Evolutionary conservation across 2,797 vertebrate species (phyloP), one percentile per base, ranked within the genome.

Genomic region (Syngnathus rostellatus): DNA sequence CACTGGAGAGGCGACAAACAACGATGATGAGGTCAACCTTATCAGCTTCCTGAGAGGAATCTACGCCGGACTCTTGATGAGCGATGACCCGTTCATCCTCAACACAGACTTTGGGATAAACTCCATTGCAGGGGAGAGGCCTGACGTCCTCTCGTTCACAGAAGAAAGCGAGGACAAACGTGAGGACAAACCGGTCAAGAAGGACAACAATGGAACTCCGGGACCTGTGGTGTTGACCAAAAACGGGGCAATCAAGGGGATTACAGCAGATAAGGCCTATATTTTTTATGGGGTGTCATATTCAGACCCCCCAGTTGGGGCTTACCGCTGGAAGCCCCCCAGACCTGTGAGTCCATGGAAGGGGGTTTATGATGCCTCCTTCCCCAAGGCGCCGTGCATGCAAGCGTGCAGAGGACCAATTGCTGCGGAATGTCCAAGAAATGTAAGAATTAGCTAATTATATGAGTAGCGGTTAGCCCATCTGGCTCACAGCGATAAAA

Each of bases 261-360:
- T 81, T 0, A 83, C 81, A 0, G 73, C 86, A 68, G 89, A 91
- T 48, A 84, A 87, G 72, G 88, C 88, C 39, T 68, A 90, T 25
- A 69, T 89, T 43, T 93, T 93, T 81, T 91, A 88, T 23, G 91
- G 91, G 63, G 75, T 93, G 37, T 89, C 86, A 0, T 93, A 89
- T 5, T 90, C 92, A 3, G 87, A 82, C 19, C 90, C 91, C 1
- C 92, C 91, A 10, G 74, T 88, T 5, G 89, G 89, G 3, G 73
- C 77, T 0, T 86, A 83, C 48, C 88, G 91, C 38, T 93, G 91
- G 92, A 87, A 87, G 71, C 71, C 89, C 39, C 90, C 91, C 6
- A 69, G 84, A 64, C 73, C 86, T 0, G 75, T 78, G 64, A 87
- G 70, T 63, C 83, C 85, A 9, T 89, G 90, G 90, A 6, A 11